Conservation (phyloP, 2,113 vertebrate genomes). For the Turnix velox region DNA sequence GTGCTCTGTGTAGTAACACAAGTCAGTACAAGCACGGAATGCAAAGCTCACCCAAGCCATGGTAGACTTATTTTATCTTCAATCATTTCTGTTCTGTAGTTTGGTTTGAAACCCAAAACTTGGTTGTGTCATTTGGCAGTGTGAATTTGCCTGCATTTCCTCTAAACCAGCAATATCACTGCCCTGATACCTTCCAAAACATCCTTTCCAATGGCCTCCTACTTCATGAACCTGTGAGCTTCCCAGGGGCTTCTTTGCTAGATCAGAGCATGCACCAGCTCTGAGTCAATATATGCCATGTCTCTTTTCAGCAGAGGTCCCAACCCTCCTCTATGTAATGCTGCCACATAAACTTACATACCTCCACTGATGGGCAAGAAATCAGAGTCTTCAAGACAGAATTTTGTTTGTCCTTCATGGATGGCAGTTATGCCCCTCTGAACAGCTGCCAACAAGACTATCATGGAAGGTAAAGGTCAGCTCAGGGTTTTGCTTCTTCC, state of each 20-base stretch:
- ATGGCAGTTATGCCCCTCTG: not conserved
- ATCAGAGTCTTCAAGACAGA: not conserved
- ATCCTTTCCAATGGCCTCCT: not conserved
- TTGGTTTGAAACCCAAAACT: not conserved
- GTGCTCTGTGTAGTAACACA: not conserved
- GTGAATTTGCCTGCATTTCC: not conserved
- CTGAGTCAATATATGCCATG: not conserved
- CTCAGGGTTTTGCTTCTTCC: constrained; percentile 14
- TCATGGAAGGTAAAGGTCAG: constrained; percentile 39
- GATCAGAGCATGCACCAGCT: not conserved
- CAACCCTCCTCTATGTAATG: not conserved
- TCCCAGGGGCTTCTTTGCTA: not conserved
- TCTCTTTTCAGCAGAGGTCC: not conserved
- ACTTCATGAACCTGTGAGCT: not conserved
- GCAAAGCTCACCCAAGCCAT: not conserved
- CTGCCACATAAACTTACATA: not conserved
- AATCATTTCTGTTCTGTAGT: not conserved
- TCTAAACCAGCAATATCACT: not conserved
- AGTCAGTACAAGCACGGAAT: not conserved
- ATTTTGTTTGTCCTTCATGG: constrained; percentile 2
- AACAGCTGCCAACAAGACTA: constrained; percentile 24
- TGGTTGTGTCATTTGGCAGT: not conserved
- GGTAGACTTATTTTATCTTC: not conserved
- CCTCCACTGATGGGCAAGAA: not conserved
- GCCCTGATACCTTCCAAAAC: not conserved